Percentiles rank a stretch among this genome's conserved stretches.
Conservation (phyloP, 2,797 vertebrate genomes). For the Morus bassanus region DNA sequence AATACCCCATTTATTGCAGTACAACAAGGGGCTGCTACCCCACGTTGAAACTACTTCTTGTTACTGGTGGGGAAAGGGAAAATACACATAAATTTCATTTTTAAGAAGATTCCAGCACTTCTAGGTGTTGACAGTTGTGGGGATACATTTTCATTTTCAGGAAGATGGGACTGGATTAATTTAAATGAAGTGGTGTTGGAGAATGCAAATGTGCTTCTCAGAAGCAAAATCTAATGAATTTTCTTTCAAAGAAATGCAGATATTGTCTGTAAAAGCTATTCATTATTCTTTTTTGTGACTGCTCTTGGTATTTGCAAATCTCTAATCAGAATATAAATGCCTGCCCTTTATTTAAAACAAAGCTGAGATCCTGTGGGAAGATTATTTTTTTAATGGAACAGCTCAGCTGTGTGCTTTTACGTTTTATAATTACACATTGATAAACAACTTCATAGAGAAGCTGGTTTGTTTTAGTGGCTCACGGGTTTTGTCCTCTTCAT, state of each 20-base stretch:
- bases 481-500: not conserved
- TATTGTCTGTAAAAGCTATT: conserved; percentile 24
- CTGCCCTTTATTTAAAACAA: not conserved
- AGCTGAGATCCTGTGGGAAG: not conserved
- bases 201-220: conserved; percentile 31
- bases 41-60: conserved; percentile 39
- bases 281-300: not conserved
- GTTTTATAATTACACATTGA: not conserved
- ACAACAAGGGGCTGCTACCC: not conserved
- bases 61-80: not conserved
- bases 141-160: not conserved
- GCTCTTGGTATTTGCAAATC: not conserved
- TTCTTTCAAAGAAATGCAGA: conserved; percentile 55
- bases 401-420: not conserved
- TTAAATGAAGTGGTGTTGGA: conserved; percentile 25
- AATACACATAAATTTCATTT: not conserved
- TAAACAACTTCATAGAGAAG: not conserved
- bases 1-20: conserved; percentile 58
- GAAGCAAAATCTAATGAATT: conserved; percentile 47
- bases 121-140: conserved; percentile 15
- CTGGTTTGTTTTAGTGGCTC: not conserved
- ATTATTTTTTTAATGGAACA: not conserved
- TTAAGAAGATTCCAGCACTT: conserved; percentile 19
- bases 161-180: not conserved
- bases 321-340: not conserved